Conservation (phyloP, 2,113 vertebrate species). For the Ophiodon elongatus region DNA sequence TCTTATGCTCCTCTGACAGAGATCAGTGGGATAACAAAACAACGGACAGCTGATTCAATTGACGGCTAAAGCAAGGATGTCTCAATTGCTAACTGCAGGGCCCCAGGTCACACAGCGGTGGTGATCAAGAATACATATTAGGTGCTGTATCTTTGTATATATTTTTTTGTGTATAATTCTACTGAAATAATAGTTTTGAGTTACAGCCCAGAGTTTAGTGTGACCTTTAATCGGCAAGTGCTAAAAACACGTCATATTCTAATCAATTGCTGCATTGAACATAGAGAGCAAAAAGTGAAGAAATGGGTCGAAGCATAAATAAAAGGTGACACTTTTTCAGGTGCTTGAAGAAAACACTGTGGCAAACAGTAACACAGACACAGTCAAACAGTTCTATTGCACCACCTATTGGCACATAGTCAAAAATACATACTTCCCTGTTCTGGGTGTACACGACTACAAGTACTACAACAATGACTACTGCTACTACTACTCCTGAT, state of each 20-base stretch:
- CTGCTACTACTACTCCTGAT: neutral
- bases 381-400: constrained; percentile 43
- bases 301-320: neutral
- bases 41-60: no score
- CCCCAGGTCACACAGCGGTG: neutral
- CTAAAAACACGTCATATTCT: neutral
- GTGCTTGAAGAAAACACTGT: neutral
- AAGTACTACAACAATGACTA: neutral
- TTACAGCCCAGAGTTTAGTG: neutral
- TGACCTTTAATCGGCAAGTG: neutral
- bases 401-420: constrained; percentile 57
- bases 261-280: neutral
- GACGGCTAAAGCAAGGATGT: no score
- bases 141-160: neutral
- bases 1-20: no score
- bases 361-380: neutral
- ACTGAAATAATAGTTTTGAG: neutral
- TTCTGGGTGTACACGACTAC: neutral
- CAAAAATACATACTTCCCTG: constrained; percentile 5
- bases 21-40: no score
- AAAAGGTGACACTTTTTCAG: neutral
- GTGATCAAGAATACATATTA: neutral
- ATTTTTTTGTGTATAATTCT: neutral
- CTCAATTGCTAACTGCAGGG: no score
- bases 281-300: neutral